Evolutionary conservation across 2,797 vertebrate species (phyloP).

Genomic region (Smutsia gigantea): DNA sequence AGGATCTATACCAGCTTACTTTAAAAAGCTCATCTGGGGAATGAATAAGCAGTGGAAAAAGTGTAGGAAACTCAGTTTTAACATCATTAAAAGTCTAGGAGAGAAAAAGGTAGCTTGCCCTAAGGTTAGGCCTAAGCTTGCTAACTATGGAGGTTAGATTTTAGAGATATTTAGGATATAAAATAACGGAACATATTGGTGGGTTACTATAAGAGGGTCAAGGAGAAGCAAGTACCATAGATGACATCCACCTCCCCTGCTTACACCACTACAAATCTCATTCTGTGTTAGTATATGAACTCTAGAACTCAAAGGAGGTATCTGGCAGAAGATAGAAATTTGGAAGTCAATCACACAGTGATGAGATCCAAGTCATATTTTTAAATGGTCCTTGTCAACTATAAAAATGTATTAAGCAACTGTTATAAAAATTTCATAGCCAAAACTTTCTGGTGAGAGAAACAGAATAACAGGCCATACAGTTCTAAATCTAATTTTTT

Average conservation of each 20-base stretch:
- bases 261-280: background rate
- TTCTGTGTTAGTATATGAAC: background rate
- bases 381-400: background rate
- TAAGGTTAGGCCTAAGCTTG: background rate
- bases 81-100: background rate
- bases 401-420: slow-evolving; percentile 30
- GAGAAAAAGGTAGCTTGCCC: background rate
- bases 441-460: slow-evolving; percentile 19
- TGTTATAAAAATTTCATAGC: slow-evolving; percentile 31
- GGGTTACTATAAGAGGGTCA: background rate
- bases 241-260: background rate
- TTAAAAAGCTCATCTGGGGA: background rate
- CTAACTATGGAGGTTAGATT: background rate
- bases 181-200: background rate
- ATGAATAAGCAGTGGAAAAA: background rate
- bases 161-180: background rate
- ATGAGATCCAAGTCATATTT: slow-evolving; percentile 2
- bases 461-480: slow-evolving; percentile 56
- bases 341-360: background rate
- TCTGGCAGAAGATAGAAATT: background rate
- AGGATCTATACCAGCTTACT: background rate
- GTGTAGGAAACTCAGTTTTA: background rate
- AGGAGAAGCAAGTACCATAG: background rate
- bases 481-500: slow-evolving; percentile 68
- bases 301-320: background rate